Percentiles rank a stretch among this genome's conserved stretches.
phyloP scores from a whole-genome alignment of 37 sponge, comb jelly and placozoan genomes.

The Spongia lamella region DNA sequence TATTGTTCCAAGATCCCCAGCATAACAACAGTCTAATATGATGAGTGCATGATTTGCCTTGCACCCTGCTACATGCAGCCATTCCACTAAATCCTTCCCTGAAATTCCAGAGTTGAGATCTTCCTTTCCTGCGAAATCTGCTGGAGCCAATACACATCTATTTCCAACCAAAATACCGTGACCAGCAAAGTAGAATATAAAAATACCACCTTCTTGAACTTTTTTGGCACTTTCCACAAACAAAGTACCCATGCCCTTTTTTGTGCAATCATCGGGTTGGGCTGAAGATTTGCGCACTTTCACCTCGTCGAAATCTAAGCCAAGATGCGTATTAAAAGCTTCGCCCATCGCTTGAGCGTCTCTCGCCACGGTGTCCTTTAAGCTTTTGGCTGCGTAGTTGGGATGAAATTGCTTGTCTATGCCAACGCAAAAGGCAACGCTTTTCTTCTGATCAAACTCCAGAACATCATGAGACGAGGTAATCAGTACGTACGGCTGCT shows the following conservation, averaged over 20 bases:
- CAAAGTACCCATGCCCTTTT: conserved; percentile 44
- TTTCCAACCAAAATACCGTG: conserved; percentile 61
- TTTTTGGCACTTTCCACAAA: conserved; percentile 47
- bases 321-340: too few relatives aligned
- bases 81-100: conserved; percentile 18
- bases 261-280: conserved; percentile 21
- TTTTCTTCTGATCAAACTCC: too few relatives aligned
- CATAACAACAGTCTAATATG: conserved; percentile 64
- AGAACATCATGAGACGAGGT: too few relatives aligned
- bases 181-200: conserved; percentile 74
- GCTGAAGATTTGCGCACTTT: conserved; percentile 29
- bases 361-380: too few relatives aligned
- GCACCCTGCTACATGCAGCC: conserved; percentile 42
- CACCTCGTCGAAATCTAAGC: too few relatives aligned
- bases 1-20: conserved; percentile 37
- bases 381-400: too few relatives aligned
- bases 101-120: conserved; percentile 35
- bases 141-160: conserved; percentile 56
- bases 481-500: too few relatives aligned
- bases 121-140: conserved; percentile 42
- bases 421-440: too few relatives aligned
- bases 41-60: conserved; percentile 60
- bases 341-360: too few relatives aligned
- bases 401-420: too few relatives aligned
- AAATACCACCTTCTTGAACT: conserved; percentile 51